Evolutionary conservation across 2,113 vertebrate species (phyloP).

Genomic region (Erythrocercus mccallii): DNA sequence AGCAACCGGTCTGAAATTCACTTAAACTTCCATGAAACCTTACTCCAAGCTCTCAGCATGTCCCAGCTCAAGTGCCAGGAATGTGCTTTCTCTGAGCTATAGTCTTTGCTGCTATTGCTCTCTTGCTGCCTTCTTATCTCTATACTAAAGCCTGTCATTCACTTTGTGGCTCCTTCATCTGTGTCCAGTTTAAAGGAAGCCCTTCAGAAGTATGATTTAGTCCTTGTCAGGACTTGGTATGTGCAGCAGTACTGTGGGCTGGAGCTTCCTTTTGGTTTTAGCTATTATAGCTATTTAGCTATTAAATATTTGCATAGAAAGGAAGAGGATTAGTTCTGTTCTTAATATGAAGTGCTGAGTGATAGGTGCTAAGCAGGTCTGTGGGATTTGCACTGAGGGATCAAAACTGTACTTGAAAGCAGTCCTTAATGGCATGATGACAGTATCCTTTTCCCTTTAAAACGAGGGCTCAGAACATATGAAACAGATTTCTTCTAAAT

Average conservation of each 20-base stretch:
- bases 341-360: not conserved
- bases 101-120: not conserved
- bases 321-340: not conserved
- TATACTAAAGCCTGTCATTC: not conserved
- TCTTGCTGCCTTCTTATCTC: not conserved
- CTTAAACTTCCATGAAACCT: not conserved
- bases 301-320: not conserved
- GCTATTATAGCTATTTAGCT: too few relatives aligned
- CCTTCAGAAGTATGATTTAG: not conserved
- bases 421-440: not conserved
- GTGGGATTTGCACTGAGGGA: not conserved
- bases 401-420: not conserved
- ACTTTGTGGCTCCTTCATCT: not conserved
- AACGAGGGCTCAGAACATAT: not conserved
- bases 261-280: not conserved
- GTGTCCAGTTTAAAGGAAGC: not conserved
- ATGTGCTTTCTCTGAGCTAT: not conserved
- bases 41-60: not conserved
- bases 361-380: not conserved
- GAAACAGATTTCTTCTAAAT: not conserved
- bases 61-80: not conserved
- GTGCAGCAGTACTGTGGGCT: not conserved
- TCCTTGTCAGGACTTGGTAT: not conserved
- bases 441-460: not conserved
- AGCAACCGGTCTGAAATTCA: not conserved